Conservation (phyloP, 2,797 vertebrate genomes). For the Enteromius mattozi region DNA sequence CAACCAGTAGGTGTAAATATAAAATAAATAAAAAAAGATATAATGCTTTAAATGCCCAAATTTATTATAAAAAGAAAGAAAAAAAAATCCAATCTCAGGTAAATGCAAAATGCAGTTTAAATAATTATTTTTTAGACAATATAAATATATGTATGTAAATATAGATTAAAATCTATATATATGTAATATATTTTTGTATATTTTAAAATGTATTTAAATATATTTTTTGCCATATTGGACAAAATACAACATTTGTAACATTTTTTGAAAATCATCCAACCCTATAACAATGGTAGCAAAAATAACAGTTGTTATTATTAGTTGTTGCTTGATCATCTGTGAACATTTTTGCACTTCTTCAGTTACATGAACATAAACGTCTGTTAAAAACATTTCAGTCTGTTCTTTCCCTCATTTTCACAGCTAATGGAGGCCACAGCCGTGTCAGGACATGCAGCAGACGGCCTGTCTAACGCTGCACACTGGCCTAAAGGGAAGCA, state of each 20-base stretch:
- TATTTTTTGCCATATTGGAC: background rate
- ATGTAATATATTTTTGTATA: background rate
- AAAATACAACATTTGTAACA: background rate
- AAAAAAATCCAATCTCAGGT: too few relatives aligned
- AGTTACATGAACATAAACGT: background rate
- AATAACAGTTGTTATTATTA: background rate
- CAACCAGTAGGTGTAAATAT: background rate
- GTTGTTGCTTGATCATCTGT: background rate
- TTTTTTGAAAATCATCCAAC: background rate
- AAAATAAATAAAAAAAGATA: background rate
- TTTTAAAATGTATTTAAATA: background rate
- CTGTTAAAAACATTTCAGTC: slow-evolving; percentile 35
- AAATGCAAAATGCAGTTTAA: background rate
- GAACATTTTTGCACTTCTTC: background rate
- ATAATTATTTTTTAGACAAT: background rate
- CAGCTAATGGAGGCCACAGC: slow-evolving; percentile 45
- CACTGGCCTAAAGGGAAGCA: slow-evolving; percentile 31
- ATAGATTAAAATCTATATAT: background rate
- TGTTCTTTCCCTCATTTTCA: slow-evolving; percentile 30
- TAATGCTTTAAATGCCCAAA: background rate
- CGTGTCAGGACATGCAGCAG: slow-evolving; percentile 39
- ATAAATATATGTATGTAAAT: background rate
- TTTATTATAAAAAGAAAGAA: background rate
- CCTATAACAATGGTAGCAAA: background rate
- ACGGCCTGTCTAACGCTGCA: slow-evolving; percentile 23